Base-by-base conservation (phyloP, 2,113 vertebrate species). In the Sinocyclocheilus rhinocerous region DNA sequence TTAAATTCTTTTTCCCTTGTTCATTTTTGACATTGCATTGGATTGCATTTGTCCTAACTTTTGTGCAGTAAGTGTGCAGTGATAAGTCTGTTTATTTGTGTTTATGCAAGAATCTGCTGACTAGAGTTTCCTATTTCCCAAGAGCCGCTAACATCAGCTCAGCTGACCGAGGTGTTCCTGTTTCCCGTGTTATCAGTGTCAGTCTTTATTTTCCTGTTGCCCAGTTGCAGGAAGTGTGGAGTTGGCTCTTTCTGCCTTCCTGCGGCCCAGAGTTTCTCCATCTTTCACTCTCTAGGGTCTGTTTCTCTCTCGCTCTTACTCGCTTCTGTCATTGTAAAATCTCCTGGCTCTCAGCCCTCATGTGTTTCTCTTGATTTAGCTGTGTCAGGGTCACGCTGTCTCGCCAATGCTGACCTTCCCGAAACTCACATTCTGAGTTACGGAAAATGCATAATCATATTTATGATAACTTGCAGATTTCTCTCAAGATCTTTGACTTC, bases 141-240 rank as follows among this genome's bases (percentile, higher is more conserved):
- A 63, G 76, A 24, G 16, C 29, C 20, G 20, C 50, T 39, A 69
- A 52, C 36, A 59, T 57, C 36, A 22, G 73, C 12, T 72, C 52
- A 84, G 81, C 86, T 87, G 86, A 84, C 48, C 52, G 59, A 84
- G 82, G 82, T 84, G 82, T 87, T 87, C 81, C 67, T 80, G 65
- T 84, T 84, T 84, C 86, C 86, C 13, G 70, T 76, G 57, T 84
- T 73, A 83, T 77, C 67, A 5, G 70, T 81, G 12, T 67, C 29
- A 84, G 39, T 67, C 55, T 76, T 77, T 50, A 69, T 93, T 94
- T 94, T 94, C 94, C 86, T 89, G 90, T 93, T 87, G 90, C 91
- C 93, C 91, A 93, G 94, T 94, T 89, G 91, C 91, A 94, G 95
- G 93, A 95, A 95, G 88, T 95, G 94, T 92, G 89, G 92, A 93